Percentiles rank a stretch among this genome's conserved stretches.
Evolutionary conservation across 2,797 vertebrate genomes (phyloP).

Genomic region (Cyprinella venusta): DNA sequence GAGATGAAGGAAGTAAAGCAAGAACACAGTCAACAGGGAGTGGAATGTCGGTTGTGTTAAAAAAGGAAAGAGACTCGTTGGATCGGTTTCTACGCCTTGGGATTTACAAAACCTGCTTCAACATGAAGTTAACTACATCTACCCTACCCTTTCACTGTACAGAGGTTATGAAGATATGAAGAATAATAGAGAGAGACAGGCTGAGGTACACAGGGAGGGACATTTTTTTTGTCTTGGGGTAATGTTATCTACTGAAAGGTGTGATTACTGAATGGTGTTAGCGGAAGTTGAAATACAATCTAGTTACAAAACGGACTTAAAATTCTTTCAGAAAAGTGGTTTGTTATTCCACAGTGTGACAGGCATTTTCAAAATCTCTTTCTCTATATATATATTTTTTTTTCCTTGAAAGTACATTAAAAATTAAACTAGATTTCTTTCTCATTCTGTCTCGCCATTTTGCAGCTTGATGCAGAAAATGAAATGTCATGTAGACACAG

Average conservation of each 20-base stretch:
- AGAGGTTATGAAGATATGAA: conserved; percentile 2
- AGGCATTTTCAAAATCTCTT: not conserved
- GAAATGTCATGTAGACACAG: not conserved
- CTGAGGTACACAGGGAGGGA: not conserved
- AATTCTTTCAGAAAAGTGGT: not conserved
- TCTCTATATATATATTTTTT: not conserved
- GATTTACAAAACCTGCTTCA: conserved; percentile 13
- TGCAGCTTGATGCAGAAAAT: not conserved
- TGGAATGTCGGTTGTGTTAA: not conserved
- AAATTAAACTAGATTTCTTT: not conserved
- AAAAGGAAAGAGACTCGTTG: not conserved
- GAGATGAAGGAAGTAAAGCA: not conserved
- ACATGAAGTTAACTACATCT: not conserved
- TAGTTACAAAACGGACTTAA: not conserved
- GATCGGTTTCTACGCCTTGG: not conserved
- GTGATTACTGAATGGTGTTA: not conserved
- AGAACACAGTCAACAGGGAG: not conserved
- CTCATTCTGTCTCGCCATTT: not conserved
- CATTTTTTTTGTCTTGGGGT: not conserved
- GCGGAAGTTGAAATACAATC: conserved; percentile 12
- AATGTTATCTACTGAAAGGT: not conserved
- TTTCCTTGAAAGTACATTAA: not conserved
- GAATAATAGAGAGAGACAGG: not conserved
- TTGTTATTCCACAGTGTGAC: not conserved
- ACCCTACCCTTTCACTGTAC: conserved; percentile 8